phyloP scores from a whole-genome alignment of 2,113 vertebrate species.

The Cheirogaleus medius region DNA sequence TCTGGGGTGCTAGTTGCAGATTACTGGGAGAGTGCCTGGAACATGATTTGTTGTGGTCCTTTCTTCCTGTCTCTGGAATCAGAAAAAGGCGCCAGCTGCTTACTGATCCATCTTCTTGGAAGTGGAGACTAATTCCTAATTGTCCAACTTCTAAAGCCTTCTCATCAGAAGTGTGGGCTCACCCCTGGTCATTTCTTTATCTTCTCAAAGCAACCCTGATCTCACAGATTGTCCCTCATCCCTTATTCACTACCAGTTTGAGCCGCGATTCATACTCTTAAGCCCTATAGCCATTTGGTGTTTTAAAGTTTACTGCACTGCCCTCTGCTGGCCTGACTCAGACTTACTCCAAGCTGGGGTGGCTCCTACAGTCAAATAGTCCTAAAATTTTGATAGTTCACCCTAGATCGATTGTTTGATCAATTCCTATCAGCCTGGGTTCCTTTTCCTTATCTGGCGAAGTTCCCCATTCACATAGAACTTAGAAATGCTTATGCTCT shows the following conservation, averaged over 20 bases:
- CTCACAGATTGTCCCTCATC: not conserved
- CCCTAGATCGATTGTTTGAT: not conserved
- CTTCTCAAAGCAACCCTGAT: not conserved
- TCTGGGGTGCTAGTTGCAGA: not conserved
- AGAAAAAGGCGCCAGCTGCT: not conserved
- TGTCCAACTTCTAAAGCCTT: not conserved
- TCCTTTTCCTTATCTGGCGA: not conserved
- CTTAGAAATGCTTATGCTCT: not conserved
- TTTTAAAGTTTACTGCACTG: conserved; percentile 7
- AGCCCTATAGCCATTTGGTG: not conserved
- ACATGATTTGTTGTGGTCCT: not conserved
- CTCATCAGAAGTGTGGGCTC: not conserved
- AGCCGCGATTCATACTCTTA: not conserved
- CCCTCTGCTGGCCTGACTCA: conserved; percentile 61
- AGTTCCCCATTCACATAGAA: not conserved
- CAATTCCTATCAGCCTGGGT: not conserved
- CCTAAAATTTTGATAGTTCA: not conserved
- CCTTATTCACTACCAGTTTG: not conserved
- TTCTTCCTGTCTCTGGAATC: not conserved
- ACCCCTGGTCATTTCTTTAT: not conserved
- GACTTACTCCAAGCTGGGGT: not conserved
- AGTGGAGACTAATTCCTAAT: not conserved
- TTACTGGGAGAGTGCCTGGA: not conserved
- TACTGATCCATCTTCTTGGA: not conserved
- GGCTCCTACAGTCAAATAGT: not conserved